These are phyloP conservation scores for Colinus virginianus DNA, from an alignment of 2,113 vertebrate genomes.

Conservation along the genomic window DNA sequence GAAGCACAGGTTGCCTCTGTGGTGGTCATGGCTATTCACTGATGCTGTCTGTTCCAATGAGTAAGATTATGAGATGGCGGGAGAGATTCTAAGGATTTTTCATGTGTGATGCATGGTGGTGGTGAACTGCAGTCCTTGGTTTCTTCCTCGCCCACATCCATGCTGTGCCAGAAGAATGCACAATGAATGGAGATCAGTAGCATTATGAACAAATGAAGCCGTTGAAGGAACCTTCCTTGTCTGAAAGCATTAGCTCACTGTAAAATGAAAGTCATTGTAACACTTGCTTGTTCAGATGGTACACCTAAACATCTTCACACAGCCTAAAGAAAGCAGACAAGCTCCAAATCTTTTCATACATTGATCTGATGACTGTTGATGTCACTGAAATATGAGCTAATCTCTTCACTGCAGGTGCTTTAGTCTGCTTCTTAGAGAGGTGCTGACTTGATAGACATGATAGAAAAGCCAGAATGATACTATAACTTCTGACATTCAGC, in stretches of 20 bases:
- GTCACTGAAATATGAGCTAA: neutral
- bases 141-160: neutral
- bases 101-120: neutral
- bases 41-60: neutral
- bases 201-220: neutral
- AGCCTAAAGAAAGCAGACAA: neutral
- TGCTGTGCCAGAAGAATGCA: neutral
- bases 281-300: neutral
- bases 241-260: neutral
- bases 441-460: neutral
- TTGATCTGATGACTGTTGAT: neutral
- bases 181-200: neutral
- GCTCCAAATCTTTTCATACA: neutral
- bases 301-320: neutral
- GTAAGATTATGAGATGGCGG: fast-evolving
- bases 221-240: neutral
- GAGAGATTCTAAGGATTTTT: neutral
- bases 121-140: neutral
- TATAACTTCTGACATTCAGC: neutral
- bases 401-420: neutral
- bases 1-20: fast-evolving
- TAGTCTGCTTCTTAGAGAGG: neutral
- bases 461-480: neutral
- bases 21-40: neutral
- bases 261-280: neutral